Evolutionary conservation across 2,797 vertebrate species (phyloP), one percentile per base, ranked within the genome.

Genomic region (Manis javanica): DNA sequence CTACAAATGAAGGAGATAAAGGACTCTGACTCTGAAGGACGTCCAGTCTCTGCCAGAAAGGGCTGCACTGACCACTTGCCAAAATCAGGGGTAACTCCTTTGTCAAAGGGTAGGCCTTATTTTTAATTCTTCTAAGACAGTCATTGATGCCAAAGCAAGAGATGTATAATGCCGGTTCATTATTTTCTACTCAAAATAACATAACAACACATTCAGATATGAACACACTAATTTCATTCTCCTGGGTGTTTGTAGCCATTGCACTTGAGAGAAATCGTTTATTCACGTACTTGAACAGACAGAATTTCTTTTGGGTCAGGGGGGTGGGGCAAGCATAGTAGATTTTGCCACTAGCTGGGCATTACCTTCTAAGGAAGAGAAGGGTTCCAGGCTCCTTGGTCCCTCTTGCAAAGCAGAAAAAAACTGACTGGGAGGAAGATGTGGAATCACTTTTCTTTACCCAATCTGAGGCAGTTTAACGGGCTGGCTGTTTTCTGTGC

Each of bases 141-240:
- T 42, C 34, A 64, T 5, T 29, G 34, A 19, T 92, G 61, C 57
- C 42, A 14, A 78, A 94, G 55, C 64, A 68, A 86, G 75, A 91
- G 29, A 46, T 37, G 5, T 42, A 12, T 78, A 63, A 82, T 42
- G 29, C 53, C 29, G 16, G 46, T 77, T 94, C 23, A 49, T 88
- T 75, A 63, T 85, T 92, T 95, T 92, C 68, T 90, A 46, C 37
- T 81, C 39, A 51, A 93, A 96, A 49, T 74, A 79, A 86, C 84
- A 49, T 26, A 53, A 53, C 71, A 39, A 7, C 72, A 55, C 42
- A n/a, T 64, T 91, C n/a, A 61, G 34, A 59, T 26, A 16, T 2
- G 66, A 71, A 34, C 63, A 63, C 15, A n/a, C 51, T 13, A 19
- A 29, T 34, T 91, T 82, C 21, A 42, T 82, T 79, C 55, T 59